Percentiles rank a stretch among this genome's conserved stretches.
Conservation (phyloP, 2,888 invertebrate species). For the Eurytoma adleriae region DNA sequence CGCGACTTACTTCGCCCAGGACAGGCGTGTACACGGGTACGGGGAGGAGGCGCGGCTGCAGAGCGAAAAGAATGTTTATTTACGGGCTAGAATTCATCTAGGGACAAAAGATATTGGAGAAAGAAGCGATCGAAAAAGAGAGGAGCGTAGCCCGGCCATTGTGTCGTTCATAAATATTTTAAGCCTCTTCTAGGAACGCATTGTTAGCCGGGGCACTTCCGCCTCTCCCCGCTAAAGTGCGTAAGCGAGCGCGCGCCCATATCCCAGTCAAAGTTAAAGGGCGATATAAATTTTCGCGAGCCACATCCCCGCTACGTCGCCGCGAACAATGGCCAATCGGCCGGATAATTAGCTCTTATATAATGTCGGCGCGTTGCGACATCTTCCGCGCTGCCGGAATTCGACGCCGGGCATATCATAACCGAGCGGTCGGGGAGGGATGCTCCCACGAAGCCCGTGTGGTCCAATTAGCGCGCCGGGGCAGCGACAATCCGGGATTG, state of each 20-base stretch:
- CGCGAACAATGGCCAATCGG: slow-evolving; percentile 42
- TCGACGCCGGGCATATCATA: slow-evolving; percentile 3
- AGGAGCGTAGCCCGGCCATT: slow-evolving; percentile 12
- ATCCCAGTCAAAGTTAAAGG: slow-evolving; percentile 20
- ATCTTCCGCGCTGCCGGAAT: slow-evolving; percentile 36
- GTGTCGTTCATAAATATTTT: slow-evolving; percentile 44
- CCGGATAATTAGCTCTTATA: slow-evolving; percentile 46
- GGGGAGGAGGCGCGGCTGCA: background rate
- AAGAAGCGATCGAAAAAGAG: slow-evolving; percentile 22
- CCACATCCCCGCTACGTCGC: background rate
- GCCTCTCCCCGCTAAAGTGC: slow-evolving; percentile 17
- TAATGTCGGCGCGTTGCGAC: slow-evolving; percentile 19
- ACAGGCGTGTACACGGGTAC: no score
- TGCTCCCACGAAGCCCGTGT: slow-evolving; percentile 13
- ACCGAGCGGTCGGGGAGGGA: background rate
- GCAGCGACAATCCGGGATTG: slow-evolving; percentile 15
- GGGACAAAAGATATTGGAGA: slow-evolving; percentile 22
- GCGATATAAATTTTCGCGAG: slow-evolving; percentile 42
- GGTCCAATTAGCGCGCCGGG: slow-evolving; percentile 38
- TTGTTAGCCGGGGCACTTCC: slow-evolving; percentile 46
- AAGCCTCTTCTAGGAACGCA: slow-evolving; percentile 46
- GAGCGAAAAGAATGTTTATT: no score
- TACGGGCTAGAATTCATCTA: slow-evolving; percentile 5
- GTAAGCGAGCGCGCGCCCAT: slow-evolving; percentile 3
- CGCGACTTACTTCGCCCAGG: no score